Evolutionary conservation across 2,113 vertebrate species (phyloP).

Genomic region (Ellobius talpinus): DNA sequence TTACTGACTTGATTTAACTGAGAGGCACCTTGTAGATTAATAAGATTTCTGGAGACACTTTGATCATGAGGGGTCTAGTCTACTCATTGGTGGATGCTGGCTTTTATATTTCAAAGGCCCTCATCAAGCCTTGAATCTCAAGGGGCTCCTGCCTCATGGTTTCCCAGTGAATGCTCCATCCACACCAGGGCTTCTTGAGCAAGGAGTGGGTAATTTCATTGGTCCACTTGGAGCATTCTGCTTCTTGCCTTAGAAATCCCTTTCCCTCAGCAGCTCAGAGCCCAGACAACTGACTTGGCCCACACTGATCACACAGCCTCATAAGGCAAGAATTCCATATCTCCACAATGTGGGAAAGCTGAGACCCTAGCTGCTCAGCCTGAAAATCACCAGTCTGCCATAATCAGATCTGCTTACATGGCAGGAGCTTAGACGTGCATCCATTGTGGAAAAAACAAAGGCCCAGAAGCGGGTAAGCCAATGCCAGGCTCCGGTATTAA

Average conservation of each 20-base stretch:
- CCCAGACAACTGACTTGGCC: background rate
- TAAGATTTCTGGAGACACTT: background rate
- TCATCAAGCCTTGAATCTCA: too few relatives aligned
- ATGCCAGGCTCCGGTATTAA: background rate
- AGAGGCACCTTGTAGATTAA: background rate
- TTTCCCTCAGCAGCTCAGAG: background rate
- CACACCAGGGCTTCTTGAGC: background rate
- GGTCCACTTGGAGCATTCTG: accelerated
- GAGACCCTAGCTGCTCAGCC: slow-evolving; percentile 56
- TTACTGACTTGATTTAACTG: background rate
- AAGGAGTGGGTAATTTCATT: accelerated
- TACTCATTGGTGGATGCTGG: background rate
- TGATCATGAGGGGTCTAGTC: background rate
- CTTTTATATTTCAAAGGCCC: background rate
- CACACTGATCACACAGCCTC: background rate
- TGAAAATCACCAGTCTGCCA: slow-evolving; percentile 76
- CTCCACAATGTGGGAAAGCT: slow-evolving; percentile 78
- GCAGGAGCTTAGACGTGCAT: slow-evolving; percentile 73
- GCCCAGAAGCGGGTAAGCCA: slow-evolving; percentile 54
- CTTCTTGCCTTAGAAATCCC: background rate
- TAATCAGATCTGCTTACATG: slow-evolving; percentile 76
- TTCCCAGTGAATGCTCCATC: background rate
- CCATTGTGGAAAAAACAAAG: slow-evolving; percentile 81
- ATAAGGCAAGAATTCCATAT: background rate
- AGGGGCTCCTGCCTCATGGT: too few relatives aligned